Evolutionary conservation across 2,797 vertebrate species (phyloP).

Genomic region (Ceryle rudis): DNA sequence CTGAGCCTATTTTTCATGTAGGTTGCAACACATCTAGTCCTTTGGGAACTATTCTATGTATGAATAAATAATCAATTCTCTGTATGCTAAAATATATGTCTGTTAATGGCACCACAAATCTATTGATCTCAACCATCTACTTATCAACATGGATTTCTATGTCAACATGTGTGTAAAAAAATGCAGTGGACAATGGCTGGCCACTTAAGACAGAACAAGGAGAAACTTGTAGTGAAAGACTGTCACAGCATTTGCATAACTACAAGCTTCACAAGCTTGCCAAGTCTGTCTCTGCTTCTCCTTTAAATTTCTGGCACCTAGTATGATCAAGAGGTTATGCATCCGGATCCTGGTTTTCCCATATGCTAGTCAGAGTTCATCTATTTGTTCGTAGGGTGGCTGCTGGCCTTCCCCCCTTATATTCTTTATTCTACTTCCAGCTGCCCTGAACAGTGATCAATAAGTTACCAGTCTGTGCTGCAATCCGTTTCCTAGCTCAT

Average conservation of each 20-base stretch:
- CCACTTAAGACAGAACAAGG: not conserved
- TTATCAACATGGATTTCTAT: not conserved
- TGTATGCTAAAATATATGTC: not conserved
- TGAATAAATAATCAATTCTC: conserved; percentile 1
- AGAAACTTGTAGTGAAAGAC: not conserved
- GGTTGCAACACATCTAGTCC: not conserved
- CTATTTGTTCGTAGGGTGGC: not conserved
- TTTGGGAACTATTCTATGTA: not conserved
- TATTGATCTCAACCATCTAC: not conserved
- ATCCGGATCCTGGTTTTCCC: not conserved
- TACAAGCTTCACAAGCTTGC: not conserved
- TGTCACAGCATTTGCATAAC: not conserved
- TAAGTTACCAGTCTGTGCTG: conserved; percentile 6
- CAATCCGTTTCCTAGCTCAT: conserved; percentile 40
- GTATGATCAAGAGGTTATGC: not conserved
- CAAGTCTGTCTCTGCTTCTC: not conserved
- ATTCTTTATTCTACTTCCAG: conserved; percentile 25
- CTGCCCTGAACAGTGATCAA: conserved; percentile 18
- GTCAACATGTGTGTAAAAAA: not conserved
- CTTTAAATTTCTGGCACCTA: not conserved
- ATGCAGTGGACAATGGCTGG: not conserved
- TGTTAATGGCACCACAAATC: not conserved
- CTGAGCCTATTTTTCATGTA: not conserved
- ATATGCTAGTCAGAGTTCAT: not conserved
- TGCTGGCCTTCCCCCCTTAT: not conserved